These are phyloP conservation scores for Crotalus viridis DNA, from an alignment of 2,113 vertebrate genomes.

Conservation along the genomic window DNA sequence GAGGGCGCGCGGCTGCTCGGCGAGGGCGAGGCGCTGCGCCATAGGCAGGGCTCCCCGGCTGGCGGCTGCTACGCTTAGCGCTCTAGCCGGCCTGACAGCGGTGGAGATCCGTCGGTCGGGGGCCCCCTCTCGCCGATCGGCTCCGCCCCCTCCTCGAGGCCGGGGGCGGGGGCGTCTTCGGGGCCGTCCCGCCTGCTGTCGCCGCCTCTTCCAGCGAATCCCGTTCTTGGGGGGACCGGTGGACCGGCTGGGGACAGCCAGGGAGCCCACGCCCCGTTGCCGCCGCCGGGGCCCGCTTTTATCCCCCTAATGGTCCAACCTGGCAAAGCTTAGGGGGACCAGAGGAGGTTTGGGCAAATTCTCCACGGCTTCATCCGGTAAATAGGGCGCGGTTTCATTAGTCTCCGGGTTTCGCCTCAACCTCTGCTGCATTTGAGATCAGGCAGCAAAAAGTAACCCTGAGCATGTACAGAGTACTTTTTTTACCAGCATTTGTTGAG, in stretches of 20 bases:
- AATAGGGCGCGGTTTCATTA: not conserved
- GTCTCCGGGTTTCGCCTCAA: not conserved
- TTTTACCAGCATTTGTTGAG: not conserved
- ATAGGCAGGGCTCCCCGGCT: constrained; percentile 18
- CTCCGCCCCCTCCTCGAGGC: not conserved
- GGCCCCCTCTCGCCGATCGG: not conserved
- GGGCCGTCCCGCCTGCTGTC: not conserved
- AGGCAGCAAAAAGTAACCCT: not conserved
- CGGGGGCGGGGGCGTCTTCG: not conserved
- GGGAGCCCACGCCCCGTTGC: not conserved
- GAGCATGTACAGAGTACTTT: not conserved
- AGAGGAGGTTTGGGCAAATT: not conserved
- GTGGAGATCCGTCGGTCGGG: not conserved
- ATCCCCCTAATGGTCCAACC: not conserved
- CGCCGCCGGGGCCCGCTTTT: not conserved
- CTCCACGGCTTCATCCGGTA: not conserved
- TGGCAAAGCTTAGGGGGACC: not conserved
- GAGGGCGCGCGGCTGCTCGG: constrained; percentile 10
- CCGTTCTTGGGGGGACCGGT: not conserved
- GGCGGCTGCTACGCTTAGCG: not conserved
- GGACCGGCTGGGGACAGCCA: not conserved
- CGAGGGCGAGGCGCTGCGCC: constrained; percentile 30
- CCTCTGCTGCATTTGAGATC: not conserved
- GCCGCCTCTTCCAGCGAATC: not conserved
- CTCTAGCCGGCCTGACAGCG: not conserved